These are phyloP conservation scores for Streblospio benedicti DNA, from an alignment of 1,140 invertebrate species.

Conservation along the genomic window DNA sequence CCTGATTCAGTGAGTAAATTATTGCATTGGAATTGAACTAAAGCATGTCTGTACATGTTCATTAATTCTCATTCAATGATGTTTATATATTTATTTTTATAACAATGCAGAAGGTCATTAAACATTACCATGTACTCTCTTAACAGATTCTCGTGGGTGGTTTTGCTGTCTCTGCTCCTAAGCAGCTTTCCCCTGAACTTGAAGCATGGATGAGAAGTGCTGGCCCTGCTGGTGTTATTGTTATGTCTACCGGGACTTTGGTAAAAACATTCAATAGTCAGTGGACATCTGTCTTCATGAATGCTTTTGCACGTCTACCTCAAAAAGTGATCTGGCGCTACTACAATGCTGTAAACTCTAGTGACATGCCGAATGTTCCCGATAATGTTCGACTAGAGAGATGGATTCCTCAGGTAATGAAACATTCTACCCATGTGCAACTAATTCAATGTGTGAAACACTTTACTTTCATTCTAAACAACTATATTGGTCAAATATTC, in stretches of 20 bases:
- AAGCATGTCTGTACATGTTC: too few species aligned
- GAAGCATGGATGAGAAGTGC: slow-evolving; percentile 4
- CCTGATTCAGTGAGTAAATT: slow-evolving; percentile 14
- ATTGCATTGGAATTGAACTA: too few species aligned
- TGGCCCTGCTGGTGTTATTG: slow-evolving; percentile 7
- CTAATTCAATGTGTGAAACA: too few species aligned
- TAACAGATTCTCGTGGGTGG: slow-evolving; percentile 11
- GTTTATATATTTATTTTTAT: too few species aligned
- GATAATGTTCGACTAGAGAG: neutral
- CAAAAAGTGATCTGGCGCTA: slow-evolving; percentile 11
- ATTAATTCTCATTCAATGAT: too few species aligned
- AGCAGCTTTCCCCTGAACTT: slow-evolving; percentile 4
- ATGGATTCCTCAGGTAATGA: slow-evolving; percentile 8
- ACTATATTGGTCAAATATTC: too few species aligned
- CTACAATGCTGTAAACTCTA: neutral
- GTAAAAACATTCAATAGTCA: slow-evolving; percentile 1
- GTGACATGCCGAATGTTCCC: too few species aligned
- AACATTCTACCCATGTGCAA: too few species aligned
- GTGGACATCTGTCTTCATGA: slow-evolving; percentile 9
- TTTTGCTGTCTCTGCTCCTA: slow-evolving; percentile 6
- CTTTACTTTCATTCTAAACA: too few species aligned
- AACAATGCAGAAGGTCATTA: too few species aligned
- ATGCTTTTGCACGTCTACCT: slow-evolving; percentile 9
- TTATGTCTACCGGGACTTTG: slow-evolving; percentile 10
- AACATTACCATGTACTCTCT: too few species aligned